phyloP scores from a whole-genome alignment of 2,113 vertebrate genomes.

The Cyprinodon tularosa region DNA sequence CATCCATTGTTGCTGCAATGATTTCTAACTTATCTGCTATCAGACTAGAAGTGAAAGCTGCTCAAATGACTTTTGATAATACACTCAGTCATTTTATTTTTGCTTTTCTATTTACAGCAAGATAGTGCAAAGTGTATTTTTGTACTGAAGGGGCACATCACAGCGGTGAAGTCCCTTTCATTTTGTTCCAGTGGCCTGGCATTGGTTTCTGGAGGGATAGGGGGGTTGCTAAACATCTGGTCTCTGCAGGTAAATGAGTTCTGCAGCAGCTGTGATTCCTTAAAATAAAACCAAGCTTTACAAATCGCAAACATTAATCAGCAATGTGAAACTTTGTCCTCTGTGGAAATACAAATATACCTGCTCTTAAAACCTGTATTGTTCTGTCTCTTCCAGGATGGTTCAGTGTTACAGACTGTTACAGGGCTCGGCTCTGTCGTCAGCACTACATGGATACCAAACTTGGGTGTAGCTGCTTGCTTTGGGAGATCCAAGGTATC shows the following conservation, averaged over 20 bases:
- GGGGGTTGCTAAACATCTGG: slow-evolving; percentile 85
- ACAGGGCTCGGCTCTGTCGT: slow-evolving; percentile 82
- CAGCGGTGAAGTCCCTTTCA: slow-evolving; percentile 80
- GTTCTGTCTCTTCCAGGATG: slow-evolving; percentile 74
- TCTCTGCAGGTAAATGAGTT: slow-evolving; percentile 75
- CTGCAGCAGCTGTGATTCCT: background rate
- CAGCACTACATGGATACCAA: slow-evolving; percentile 80
- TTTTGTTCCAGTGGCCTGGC: slow-evolving; percentile 81
- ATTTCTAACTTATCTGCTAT: background rate
- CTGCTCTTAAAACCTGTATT: background rate
- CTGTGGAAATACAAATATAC: background rate
- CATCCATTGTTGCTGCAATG: background rate
- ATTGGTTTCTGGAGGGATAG: slow-evolving; percentile 81
- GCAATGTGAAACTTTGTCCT: too few relatives aligned
- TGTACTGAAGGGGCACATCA: slow-evolving; percentile 81
- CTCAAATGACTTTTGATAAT: background rate
- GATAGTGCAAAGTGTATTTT: slow-evolving; percentile 77
- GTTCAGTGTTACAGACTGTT: slow-evolving; percentile 82
- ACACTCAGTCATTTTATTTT: slow-evolving; percentile 3
- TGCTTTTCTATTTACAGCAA: slow-evolving; percentile 41
- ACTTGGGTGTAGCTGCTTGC: slow-evolving; percentile 80
- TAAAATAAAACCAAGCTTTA: background rate
- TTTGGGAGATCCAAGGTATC: slow-evolving; percentile 83
- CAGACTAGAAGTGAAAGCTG: background rate
- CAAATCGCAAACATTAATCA: background rate